Conservation (phyloP, 2,888 invertebrate species). For the Drosophila flavopinicola region DNA sequence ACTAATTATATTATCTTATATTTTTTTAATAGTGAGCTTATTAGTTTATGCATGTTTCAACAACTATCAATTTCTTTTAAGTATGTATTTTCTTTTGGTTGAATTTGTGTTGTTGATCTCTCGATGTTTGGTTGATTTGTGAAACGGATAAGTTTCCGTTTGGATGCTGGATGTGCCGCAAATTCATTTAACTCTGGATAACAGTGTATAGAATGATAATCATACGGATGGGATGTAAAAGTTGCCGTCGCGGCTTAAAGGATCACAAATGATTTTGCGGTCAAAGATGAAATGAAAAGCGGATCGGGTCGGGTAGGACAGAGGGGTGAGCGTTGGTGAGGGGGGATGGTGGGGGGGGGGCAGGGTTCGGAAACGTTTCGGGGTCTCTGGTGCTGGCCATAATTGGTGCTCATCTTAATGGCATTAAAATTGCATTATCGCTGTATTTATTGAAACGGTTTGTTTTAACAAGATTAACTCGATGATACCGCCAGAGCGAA, state of each 20-base stretch:
- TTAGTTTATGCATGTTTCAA: too few relatives aligned
- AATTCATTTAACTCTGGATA: background rate
- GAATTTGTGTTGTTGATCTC: too few relatives aligned
- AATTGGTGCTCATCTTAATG: slow-evolving; percentile 84
- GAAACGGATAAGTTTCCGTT: too few relatives aligned
- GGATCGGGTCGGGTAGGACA: background rate
- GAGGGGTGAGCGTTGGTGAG: too few relatives aligned
- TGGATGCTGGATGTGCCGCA: too few relatives aligned
- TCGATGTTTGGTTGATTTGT: too few relatives aligned
- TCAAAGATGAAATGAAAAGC: slow-evolving; percentile 71
- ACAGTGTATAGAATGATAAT: slow-evolving; percentile 45
- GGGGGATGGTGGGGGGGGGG: slow-evolving; percentile 2
- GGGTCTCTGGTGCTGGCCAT: slow-evolving; percentile 70
- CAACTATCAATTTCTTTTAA: too few relatives aligned
- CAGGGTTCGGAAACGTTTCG: slow-evolving; percentile 26
- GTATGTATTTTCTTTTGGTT: too few relatives aligned
- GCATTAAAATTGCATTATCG: slow-evolving; percentile 84
- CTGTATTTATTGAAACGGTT: slow-evolving; percentile 82
- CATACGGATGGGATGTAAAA: slow-evolving; percentile 67
- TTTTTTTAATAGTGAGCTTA: too few relatives aligned
- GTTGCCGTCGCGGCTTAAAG: slow-evolving; percentile 60
- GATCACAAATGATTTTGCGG: slow-evolving; percentile 75
- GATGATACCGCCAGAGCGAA: slow-evolving; percentile 57
- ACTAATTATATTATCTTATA: too few relatives aligned
- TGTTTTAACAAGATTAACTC: slow-evolving; percentile 78